phyloP scores from a whole-genome alignment of 1,140 invertebrate genomes.

The Drosophila pruinosa region DNA sequence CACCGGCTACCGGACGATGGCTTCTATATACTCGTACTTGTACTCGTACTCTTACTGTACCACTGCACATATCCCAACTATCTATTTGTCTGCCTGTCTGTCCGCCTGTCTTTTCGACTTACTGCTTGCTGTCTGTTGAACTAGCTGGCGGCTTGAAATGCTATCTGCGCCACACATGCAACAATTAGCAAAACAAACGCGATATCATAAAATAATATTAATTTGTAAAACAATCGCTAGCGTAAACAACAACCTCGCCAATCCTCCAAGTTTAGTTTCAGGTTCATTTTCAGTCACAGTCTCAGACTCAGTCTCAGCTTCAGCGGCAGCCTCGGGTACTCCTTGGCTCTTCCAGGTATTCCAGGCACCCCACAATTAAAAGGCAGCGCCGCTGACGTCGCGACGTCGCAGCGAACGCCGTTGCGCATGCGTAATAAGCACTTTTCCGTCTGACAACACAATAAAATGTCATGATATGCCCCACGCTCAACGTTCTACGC shows the following conservation, averaged over 20 bases:
- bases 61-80: conserved; percentile 16
- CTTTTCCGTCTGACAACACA: conserved; percentile 83
- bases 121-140: background rate
- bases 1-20: conserved; percentile 71
- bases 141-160: conserved; percentile 54
- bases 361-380: conserved; percentile 76
- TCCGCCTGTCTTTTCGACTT: background rate
- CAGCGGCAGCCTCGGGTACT: background rate
- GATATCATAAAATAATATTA: conserved; percentile 82
- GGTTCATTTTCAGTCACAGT: background rate
- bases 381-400: conserved; percentile 47
- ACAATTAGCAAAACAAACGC: conserved; percentile 82
- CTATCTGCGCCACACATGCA: conserved; percentile 82
- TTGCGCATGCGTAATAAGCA: conserved; percentile 83
- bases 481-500: no score
- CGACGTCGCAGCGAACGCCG: conserved; percentile 42
- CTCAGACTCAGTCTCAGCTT: no score
- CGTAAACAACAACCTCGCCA: conserved; percentile 63
- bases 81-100: background rate
- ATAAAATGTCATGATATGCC: conserved; percentile 83
- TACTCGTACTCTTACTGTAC: background rate
- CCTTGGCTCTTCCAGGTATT: conserved; percentile 9
- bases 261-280: conserved; percentile 42
- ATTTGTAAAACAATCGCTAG: conserved; percentile 80
- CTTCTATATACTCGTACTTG: background rate